Evolutionary conservation across 2,797 vertebrate genomes (phyloP).

Genomic region (Helicolenus hilgendorfi): DNA sequence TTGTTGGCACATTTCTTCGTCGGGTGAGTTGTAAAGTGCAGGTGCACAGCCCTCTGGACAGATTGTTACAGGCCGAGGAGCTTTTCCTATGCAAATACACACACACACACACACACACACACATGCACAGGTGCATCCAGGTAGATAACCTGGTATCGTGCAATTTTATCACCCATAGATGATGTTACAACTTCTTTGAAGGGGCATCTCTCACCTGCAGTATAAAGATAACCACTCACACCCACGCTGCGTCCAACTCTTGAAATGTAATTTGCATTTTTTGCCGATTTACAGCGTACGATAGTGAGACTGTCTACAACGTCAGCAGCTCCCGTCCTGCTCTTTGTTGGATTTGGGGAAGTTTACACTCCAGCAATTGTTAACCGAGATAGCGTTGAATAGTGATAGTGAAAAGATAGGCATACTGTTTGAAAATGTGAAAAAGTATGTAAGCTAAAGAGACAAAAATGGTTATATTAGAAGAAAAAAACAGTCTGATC

Average conservation of each 20-base stretch:
- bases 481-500: neutral
- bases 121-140: constrained; percentile 25
- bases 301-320: neutral
- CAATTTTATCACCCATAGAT: constrained; percentile 9
- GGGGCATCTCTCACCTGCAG: neutral
- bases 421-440: neutral
- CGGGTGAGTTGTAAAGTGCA: constrained; percentile 72
- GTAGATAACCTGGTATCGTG: constrained; percentile 23
- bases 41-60: constrained; percentile 55
- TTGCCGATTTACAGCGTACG: neutral
- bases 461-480: neutral
- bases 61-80: constrained; percentile 40
- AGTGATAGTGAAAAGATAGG: neutral
- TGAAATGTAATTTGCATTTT: neutral
- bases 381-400: no score
- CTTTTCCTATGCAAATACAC: constrained; percentile 60
- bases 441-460: neutral
- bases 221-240: neutral
- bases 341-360: neutral
- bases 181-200: neutral
- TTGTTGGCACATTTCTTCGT: constrained; percentile 14
- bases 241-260: neutral
- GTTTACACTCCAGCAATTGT: neutral
- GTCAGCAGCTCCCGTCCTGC: neutral
- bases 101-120: neutral